A percentile compares a stretch with the other conserved stretches of the same genome.
Conservation (phyloP, 1,140 invertebrate species). For the Heliconius hewitsoni region DNA sequence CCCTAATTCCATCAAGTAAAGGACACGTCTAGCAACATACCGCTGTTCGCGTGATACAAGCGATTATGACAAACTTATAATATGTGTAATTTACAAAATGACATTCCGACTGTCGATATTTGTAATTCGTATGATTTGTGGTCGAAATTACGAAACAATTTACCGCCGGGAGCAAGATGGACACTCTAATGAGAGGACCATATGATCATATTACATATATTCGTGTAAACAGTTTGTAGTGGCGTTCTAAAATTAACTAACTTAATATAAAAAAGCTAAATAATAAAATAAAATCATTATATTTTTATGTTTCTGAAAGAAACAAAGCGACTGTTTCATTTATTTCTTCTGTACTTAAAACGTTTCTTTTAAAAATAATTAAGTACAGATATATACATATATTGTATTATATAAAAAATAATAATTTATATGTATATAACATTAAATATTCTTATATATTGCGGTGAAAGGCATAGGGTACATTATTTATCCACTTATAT, state of each 20-base stretch:
- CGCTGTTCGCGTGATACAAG: slow-evolving; percentile 59
- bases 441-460: neutral
- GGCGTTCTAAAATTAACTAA: neutral
- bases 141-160: slow-evolving; percentile 66
- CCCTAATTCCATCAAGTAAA: slow-evolving; percentile 2
- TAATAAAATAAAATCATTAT: neutral
- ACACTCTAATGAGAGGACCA: slow-evolving; percentile 10
- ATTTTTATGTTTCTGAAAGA: too few species aligned
- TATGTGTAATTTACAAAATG: slow-evolving; percentile 71
- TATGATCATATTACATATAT: neutral
- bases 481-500: slow-evolving; percentile 23
- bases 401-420: too few species aligned
- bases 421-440: neutral
- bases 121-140: slow-evolving; percentile 53
- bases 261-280: neutral
- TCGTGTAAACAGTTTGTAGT: neutral
- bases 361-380: too few species aligned
- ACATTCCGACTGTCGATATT: slow-evolving; percentile 69
- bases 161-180: slow-evolving; percentile 44
- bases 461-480: slow-evolving; percentile 5
- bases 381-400: too few species aligned
- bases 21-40: slow-evolving; percentile 47
- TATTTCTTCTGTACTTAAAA: too few species aligned
- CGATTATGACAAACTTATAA: slow-evolving; percentile 61
- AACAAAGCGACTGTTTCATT: too few species aligned